Evolutionary conservation across 2,113 vertebrate species (phyloP).

Genomic region (Monarcha castaneiventris): DNA sequence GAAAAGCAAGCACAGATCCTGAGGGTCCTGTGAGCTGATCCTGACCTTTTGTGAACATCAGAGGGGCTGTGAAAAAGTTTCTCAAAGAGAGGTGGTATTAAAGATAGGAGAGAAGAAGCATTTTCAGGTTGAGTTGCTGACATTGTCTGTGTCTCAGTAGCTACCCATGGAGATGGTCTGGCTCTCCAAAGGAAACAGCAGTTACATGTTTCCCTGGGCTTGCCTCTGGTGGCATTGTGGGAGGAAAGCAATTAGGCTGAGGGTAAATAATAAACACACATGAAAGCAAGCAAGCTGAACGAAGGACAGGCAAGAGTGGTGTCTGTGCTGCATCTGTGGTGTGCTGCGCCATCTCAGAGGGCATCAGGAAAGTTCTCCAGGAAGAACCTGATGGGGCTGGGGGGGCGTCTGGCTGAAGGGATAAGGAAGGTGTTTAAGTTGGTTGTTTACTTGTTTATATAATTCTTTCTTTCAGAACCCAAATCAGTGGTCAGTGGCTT

Average conservation of each 20-base stretch:
- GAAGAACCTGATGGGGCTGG: not conserved
- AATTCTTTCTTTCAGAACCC: not conserved
- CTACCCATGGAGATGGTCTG: not conserved
- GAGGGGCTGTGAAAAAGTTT: not conserved
- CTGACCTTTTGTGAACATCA: not conserved
- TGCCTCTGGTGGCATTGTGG: not conserved
- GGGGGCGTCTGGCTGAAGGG: not conserved
- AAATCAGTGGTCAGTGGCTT: not conserved
- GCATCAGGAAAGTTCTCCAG: not conserved
- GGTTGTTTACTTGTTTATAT: not conserved
- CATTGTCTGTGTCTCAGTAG: not conserved
- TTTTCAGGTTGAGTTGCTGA: not conserved
- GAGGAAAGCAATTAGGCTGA: not conserved
- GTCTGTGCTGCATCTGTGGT: rapidly evolving
- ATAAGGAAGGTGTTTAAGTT: not conserved
- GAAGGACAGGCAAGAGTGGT: not conserved
- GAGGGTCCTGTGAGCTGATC: not conserved
- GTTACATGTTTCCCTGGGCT: not conserved
- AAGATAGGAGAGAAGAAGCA: not conserved
- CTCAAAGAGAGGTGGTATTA: not conserved
- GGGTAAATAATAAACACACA: not conserved
- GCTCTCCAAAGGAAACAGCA: not conserved
- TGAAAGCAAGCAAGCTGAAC: not conserved
- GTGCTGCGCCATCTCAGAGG: rapidly evolving
- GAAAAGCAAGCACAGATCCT: not conserved